phyloP scores from a whole-genome alignment of 2,797 vertebrate species.

The Poeciliopsis paucimaculata region DNA sequence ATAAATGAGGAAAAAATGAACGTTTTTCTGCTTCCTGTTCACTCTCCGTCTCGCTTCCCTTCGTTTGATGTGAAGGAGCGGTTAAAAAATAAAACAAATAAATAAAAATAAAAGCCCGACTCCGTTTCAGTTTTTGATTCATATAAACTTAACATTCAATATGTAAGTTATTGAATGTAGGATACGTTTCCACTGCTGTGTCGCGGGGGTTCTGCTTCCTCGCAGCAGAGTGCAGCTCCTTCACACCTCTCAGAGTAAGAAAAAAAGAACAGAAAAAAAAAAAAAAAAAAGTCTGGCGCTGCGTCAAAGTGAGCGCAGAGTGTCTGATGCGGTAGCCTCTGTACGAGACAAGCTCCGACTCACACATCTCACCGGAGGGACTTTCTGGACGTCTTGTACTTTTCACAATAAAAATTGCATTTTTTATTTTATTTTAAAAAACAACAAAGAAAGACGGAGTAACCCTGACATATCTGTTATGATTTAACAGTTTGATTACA shows the following conservation, averaged over 20 bases:
- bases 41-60: background rate
- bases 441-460: background rate
- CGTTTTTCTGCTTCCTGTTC: background rate
- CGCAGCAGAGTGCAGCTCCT: background rate
- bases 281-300: background rate
- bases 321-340: background rate
- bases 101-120: background rate
- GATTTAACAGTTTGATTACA: background rate
- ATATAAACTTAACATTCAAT: background rate
- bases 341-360: background rate
- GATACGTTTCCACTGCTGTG: background rate
- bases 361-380: background rate
- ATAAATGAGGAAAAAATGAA: too few species aligned
- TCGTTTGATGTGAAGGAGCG: background rate
- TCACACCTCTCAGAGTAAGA: background rate
- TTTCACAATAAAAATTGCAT: background rate
- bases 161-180: background rate
- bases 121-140: background rate
- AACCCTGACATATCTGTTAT: background rate
- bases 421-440: background rate
- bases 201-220: background rate
- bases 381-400: background rate
- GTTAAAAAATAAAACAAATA: background rate
- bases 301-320: background rate
- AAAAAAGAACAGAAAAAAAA: too few species aligned